Percentiles rank a stretch among this genome's conserved stretches.
phyloP scores from a whole-genome alignment of 2,888 invertebrate species.

The Conistra vaccinii region DNA sequence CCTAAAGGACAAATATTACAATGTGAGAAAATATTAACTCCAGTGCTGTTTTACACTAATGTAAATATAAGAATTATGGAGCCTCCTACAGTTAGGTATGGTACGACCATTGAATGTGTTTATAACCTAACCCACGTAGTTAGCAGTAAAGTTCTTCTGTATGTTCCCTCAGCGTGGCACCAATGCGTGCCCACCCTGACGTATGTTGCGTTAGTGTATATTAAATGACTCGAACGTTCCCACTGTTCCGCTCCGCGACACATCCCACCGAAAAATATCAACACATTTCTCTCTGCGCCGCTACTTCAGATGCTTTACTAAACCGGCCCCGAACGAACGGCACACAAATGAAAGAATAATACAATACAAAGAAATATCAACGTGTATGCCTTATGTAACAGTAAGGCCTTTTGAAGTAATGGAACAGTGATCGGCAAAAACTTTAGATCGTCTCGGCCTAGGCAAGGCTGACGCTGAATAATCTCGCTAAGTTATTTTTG shows the following conservation, averaged over 20 bases:
- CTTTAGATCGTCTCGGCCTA: constrained; percentile 16
- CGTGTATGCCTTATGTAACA: constrained; percentile 5
- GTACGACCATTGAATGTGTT: neutral
- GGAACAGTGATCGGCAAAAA: constrained; percentile 33
- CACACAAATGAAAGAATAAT: constrained; percentile 26
- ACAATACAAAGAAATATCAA: constrained; percentile 22
- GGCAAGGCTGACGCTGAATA: constrained; percentile 44
- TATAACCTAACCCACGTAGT: too few relatives aligned
- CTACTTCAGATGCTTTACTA: constrained; percentile 37
- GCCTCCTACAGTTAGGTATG: neutral
- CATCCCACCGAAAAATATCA: constrained; percentile 44
- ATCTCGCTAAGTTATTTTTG: constrained; percentile 63
- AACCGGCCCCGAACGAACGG: constrained; percentile 21
- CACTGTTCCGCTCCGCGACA: constrained; percentile 43
- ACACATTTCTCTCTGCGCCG: constrained; percentile 43
- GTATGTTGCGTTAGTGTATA: constrained; percentile 54
- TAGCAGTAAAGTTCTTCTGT: constrained; percentile 17
- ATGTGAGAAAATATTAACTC: neutral
- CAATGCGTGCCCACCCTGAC: constrained; percentile 40
- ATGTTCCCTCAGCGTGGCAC: neutral
- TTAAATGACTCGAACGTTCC: constrained; percentile 61
- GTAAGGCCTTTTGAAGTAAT: constrained; percentile 21
- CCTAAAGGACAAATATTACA: neutral
- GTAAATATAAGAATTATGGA: neutral
- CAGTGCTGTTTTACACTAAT: neutral